Percentiles rank a stretch among this genome's conserved stretches.
phyloP scores from a whole-genome alignment of 2,888 invertebrate genomes.

The Strigamia crassipes region DNA sequence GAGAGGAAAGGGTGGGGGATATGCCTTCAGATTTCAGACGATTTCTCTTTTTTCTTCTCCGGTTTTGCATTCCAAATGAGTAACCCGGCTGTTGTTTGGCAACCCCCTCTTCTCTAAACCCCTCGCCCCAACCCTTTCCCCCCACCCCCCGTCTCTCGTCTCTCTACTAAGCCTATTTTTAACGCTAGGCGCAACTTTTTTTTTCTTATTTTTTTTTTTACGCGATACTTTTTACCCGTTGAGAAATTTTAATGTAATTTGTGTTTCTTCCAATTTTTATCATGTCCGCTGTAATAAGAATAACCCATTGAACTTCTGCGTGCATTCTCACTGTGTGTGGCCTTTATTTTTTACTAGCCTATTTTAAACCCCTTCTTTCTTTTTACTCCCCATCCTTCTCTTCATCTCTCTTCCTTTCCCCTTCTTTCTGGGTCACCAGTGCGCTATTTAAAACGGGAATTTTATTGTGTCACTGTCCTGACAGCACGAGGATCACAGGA shows the following conservation, averaged over 20 bases:
- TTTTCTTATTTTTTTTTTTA: constrained; percentile 1
- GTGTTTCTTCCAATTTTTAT: background rate
- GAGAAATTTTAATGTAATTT: constrained; percentile 14
- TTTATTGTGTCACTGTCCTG: background rate
- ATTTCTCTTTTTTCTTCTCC: constrained; percentile 42
- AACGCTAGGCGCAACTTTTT: constrained; percentile 7
- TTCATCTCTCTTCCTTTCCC: constrained; percentile 15
- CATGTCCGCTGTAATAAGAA: background rate
- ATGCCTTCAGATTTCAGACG: constrained; percentile 42
- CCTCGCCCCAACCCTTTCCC: constrained; percentile 42
- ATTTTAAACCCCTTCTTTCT: constrained; percentile 29
- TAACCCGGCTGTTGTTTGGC: constrained; percentile 42
- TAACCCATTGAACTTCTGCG: background rate
- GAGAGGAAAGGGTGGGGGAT: constrained; percentile 41
- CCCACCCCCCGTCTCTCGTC: constrained; percentile 33
- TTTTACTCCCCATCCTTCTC: background rate
- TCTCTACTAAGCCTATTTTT: constrained; percentile 41
- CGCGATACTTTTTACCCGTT: constrained; percentile 25
- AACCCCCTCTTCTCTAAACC: constrained; percentile 42
- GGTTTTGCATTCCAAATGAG: constrained; percentile 42
- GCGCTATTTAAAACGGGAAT: background rate
- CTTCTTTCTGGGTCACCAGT: constrained; percentile 26
- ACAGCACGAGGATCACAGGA: background rate
- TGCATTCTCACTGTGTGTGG: constrained; percentile 22
- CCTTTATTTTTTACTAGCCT: constrained; percentile 12